Evolutionary conservation across 2,113 vertebrate genomes (phyloP).

Genomic region (Actenoides lindsayi): DNA sequence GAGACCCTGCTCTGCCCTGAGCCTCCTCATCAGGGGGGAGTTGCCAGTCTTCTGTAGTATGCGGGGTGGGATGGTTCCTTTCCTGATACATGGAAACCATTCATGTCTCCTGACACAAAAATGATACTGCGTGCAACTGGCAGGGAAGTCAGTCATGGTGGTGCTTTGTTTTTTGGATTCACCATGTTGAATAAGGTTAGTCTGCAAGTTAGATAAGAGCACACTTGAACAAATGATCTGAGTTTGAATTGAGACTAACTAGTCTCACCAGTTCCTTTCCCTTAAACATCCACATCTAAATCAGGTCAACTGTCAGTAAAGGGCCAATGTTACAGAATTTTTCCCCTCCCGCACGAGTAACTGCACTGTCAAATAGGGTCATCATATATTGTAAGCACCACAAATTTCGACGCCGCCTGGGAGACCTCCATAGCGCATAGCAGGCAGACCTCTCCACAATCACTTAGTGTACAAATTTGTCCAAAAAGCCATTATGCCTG

Average conservation of each 20-base stretch:
- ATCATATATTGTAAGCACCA: not conserved
- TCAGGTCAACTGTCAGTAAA: not conserved
- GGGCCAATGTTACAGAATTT: not conserved
- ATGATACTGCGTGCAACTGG: not conserved
- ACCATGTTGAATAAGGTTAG: not conserved
- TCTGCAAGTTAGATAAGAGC: no score
- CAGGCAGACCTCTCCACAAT: not conserved
- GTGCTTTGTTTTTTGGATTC: not conserved
- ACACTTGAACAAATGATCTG: not conserved
- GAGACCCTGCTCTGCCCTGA: not conserved
- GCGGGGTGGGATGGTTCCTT: accelerated
- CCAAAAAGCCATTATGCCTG: not conserved
- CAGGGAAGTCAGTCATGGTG: not conserved
- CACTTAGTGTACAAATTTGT: not conserved
- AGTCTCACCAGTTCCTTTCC: not conserved
- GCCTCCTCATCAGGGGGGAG: accelerated
- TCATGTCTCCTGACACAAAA: accelerated
- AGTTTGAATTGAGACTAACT: not conserved
- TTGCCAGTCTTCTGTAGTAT: not conserved
- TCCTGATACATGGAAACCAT: not conserved
- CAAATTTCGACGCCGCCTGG: not conserved
- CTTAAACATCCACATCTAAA: not conserved
- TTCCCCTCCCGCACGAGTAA: not conserved
- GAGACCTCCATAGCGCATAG: not conserved
- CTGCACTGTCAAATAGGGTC: not conserved